A percentile compares a stretch with the other conserved stretches of the same genome.
Evolutionary conservation across 1,140 invertebrate species (phyloP).

Genomic region (Subanguina moxae): DNA sequence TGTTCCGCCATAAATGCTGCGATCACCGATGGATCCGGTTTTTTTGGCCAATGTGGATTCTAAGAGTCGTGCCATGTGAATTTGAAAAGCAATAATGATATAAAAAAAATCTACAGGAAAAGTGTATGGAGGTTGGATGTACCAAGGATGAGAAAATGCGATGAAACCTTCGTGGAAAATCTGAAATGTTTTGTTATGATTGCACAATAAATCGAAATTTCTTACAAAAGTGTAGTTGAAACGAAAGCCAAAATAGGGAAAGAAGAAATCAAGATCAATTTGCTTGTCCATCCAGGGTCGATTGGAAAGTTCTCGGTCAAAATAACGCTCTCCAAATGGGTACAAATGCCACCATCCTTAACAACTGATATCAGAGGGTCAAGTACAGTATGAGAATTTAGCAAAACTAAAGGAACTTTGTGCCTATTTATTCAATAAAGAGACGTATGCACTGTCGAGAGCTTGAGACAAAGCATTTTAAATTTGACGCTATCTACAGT

Average conservation of each 20-base stretch:
- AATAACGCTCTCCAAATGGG: slow-evolving; percentile 43
- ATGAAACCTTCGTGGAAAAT: slow-evolving; percentile 45
- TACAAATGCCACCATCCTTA: slow-evolving; percentile 47
- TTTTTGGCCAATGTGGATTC: slow-evolving; percentile 74
- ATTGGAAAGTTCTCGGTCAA: slow-evolving; percentile 33
- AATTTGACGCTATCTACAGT: too few species aligned
- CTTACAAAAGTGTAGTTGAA: slow-evolving; percentile 85
- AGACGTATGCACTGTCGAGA: too few species aligned
- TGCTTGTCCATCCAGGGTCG: slow-evolving; percentile 56
- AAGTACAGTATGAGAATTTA: too few species aligned
- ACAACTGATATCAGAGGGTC: too few species aligned
- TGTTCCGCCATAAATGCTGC: slow-evolving; percentile 81
- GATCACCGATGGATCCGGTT: slow-evolving; percentile 85
- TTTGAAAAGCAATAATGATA: neutral
- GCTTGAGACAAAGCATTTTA: too few species aligned
- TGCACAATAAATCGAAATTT: slow-evolving; percentile 27
- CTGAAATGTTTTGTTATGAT: slow-evolving; percentile 28
- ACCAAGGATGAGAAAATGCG: slow-evolving; percentile 43
- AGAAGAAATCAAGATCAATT: slow-evolving; percentile 67
- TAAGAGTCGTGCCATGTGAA: neutral
- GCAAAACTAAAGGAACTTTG: too few species aligned
- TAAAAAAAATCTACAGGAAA: slow-evolving; percentile 66
- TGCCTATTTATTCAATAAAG: too few species aligned
- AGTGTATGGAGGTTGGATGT: slow-evolving; percentile 73
- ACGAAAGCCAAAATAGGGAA: slow-evolving; percentile 86